Evolutionary conservation across 2,888 invertebrate species (phyloP), one percentile per base, ranked within the genome.

Genomic region (Synanthedon myopaeformis): DNA sequence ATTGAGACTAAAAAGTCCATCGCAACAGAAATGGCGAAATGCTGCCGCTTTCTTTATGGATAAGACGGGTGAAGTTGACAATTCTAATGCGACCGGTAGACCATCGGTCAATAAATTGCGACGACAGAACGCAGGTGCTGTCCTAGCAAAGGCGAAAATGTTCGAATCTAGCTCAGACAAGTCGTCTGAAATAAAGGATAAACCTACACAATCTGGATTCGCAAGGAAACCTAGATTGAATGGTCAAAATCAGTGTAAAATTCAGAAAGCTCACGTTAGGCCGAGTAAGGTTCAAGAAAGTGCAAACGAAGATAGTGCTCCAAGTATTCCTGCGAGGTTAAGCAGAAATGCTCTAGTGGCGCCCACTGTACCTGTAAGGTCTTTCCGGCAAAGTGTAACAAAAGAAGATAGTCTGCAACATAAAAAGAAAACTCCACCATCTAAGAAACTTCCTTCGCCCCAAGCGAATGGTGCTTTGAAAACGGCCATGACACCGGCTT

Each of bases 111-210:
- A 92, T 17, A 91, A 91, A 63, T 69, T 94, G 41, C 85, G 93
- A 28, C 87, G 89, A 51, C 92, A 93, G 73, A 94, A 94, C 72
- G 93, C 93, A 5, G 95, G 94, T 6, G 94, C 93, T 84, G 94
- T 95, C 0, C 79, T 93, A 56, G 94, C 93, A 2, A 94, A 93
- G 81, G 93, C 94, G 0, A 92, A 91, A 70, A 79, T 94, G 23
- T 95, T 94, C 66, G 92, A 94, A 69, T 85, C 80, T 11, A 85
- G 87, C 62, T 88, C 88, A 0, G 88, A 88, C 60, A 85, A 74
- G 58, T 88, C 88, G 1, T 82, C 87, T 1, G 88, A 88, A 54
- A 67, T 55, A 56, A 74, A 73, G 42, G 82, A 86, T 35, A 79
- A 75, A 60, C 58, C 61, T 6, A 65, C 65, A 19, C 72, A 76